These are phyloP conservation scores for Oophaga pumilio DNA, from an alignment of 2,113 vertebrate genomes.

Conservation along the genomic window DNA sequence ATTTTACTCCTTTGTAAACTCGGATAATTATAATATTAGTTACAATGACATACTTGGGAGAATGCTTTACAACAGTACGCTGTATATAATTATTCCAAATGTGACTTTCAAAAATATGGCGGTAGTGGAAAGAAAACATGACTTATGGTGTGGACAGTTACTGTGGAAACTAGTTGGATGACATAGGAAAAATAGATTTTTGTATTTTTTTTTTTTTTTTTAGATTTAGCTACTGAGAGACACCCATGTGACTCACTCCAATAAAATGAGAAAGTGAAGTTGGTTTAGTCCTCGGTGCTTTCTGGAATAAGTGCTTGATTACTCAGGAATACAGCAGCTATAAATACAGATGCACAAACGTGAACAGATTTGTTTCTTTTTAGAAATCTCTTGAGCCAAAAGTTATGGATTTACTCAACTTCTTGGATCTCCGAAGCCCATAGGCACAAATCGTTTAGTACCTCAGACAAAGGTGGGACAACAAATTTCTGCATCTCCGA, in stretches of 20 bases:
- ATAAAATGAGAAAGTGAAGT: conserved; percentile 37
- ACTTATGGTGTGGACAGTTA: neutral
- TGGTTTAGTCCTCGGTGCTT: neutral
- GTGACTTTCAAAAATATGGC: neutral
- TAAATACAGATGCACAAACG: neutral
- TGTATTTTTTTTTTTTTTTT: neutral
- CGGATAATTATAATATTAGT: neutral
- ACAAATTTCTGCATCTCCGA: no score
- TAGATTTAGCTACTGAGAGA: neutral
- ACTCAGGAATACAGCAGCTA: neutral
- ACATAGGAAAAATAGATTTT: conserved; percentile 15
- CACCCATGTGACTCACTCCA: conserved; percentile 41
- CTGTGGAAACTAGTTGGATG: conserved; percentile 1
- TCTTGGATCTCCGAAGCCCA: neutral
- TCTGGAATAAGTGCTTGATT: neutral
- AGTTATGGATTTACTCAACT: neutral
- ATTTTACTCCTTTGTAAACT: neutral
- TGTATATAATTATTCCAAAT: neutral
- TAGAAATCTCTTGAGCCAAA: neutral
- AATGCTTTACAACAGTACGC: neutral
- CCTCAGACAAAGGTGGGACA: no score
- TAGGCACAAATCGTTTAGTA: no score
- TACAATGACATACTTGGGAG: neutral
- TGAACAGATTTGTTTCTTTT: neutral
- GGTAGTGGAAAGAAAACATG: neutral